phyloP scores from a whole-genome alignment of 2,797 vertebrate genomes.

The Micrastur ruficollis region DNA sequence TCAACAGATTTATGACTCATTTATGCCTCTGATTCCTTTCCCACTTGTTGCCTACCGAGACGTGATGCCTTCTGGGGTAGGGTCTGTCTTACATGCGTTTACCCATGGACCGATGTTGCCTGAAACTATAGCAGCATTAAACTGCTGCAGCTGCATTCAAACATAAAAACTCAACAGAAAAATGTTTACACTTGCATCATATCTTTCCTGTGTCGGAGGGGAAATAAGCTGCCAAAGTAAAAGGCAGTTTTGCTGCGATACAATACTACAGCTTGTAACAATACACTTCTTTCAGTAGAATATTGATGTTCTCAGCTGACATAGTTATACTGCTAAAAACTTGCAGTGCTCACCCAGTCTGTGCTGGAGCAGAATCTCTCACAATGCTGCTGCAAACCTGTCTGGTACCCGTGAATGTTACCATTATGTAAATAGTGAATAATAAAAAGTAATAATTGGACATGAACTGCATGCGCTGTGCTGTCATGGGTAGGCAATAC shows the following conservation, averaged over 20 bases:
- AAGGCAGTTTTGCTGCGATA: neutral
- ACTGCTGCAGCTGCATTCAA: neutral
- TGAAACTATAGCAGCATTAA: neutral
- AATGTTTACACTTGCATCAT: neutral
- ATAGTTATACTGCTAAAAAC: neutral
- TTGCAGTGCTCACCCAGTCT: neutral
- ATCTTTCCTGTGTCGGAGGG: neutral
- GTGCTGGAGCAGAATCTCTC: neutral
- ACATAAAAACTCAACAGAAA: neutral
- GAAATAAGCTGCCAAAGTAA: neutral
- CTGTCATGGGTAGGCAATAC: neutral
- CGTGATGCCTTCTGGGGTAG: neutral
- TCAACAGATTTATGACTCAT: neutral
- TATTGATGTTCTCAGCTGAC: neutral
- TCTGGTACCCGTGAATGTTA: neutral
- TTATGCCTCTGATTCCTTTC: neutral
- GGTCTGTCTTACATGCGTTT: neutral
- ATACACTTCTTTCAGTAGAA: neutral
- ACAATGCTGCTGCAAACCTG: neutral
- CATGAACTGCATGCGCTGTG: neutral
- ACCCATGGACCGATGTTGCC: neutral
- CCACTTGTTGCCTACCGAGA: neutral
- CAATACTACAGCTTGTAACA: neutral
- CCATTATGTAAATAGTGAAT: neutral
- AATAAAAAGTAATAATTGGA: constrained; percentile 41